Conservation (phyloP, 1,140 invertebrate genomes). For the Helicoverpa armigera region DNA sequence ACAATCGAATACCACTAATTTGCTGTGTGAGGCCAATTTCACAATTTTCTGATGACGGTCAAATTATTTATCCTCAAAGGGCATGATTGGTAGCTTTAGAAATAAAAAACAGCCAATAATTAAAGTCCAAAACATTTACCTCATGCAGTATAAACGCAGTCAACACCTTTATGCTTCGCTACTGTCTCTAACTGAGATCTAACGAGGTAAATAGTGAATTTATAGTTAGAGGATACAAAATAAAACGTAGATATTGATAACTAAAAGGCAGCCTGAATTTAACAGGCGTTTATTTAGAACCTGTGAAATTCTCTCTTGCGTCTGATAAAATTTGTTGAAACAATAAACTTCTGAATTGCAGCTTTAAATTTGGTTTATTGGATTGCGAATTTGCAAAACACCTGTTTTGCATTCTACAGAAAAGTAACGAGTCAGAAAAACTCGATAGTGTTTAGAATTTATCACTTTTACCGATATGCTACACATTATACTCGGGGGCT, state of each 20-base stretch:
- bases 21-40: no score
- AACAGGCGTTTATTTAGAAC: background rate
- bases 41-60: no score
- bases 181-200: constrained; percentile 19
- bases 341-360: no score
- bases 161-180: constrained; percentile 27
- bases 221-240: constrained; percentile 47
- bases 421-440: no score
- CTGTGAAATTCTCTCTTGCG: background rate
- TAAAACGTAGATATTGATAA: background rate
- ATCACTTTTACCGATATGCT: no score
- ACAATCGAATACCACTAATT: background rate
- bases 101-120: no score
- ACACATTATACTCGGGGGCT: no score
- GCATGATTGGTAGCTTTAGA: background rate
- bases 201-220: background rate
- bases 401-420: no score
- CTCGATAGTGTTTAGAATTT: no score
- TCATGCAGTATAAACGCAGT: constrained; percentile 15
- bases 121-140: no score
- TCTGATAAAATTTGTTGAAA: background rate
- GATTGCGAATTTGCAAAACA: background rate
- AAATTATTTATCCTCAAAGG: background rate
- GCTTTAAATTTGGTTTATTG: background rate
- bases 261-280: background rate